These are phyloP conservation scores for Alcedo atthis DNA, from an alignment of 2,797 vertebrate species.

Conservation along the genomic window DNA sequence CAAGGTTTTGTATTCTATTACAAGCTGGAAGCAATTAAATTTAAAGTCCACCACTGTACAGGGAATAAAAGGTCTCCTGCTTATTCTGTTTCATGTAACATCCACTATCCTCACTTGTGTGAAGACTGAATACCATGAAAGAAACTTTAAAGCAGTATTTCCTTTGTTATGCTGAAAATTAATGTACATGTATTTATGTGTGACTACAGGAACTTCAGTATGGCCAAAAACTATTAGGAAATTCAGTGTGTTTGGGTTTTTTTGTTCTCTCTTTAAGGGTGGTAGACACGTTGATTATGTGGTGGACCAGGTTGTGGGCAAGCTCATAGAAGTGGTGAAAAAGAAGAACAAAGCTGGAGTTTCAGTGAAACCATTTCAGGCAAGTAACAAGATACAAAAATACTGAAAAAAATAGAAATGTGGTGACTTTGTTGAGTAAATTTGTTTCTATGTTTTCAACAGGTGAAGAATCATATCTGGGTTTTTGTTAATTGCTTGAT, in stretches of 20 bases:
- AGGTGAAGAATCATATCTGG: constrained; percentile 96
- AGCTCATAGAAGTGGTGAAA: constrained; percentile 92
- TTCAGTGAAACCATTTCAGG: constrained; percentile 92
- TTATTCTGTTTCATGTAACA: neutral
- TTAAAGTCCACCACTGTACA: neutral
- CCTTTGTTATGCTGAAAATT: neutral
- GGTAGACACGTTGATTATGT: constrained; percentile 91
- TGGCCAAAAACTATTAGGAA: neutral
- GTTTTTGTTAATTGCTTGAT: constrained; percentile 92
- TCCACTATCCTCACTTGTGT: neutral
- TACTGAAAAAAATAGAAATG: neutral
- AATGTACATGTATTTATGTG: neutral
- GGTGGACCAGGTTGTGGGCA: constrained; percentile 90
- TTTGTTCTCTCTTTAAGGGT: constrained; percentile 76
- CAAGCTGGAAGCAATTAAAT: neutral
- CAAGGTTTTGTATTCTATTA: neutral
- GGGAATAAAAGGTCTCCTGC: neutral
- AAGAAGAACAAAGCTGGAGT: constrained; percentile 94
- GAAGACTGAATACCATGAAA: neutral
- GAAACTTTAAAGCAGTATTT: neutral
- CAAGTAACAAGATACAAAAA: constrained; percentile 47
- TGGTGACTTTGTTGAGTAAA: constrained; percentile 18
- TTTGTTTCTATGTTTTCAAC: constrained; percentile 47
- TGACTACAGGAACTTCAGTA: neutral
- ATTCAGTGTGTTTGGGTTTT: neutral